phyloP scores from a whole-genome alignment of 2,113 vertebrate genomes.

The Blennius ocellaris region DNA sequence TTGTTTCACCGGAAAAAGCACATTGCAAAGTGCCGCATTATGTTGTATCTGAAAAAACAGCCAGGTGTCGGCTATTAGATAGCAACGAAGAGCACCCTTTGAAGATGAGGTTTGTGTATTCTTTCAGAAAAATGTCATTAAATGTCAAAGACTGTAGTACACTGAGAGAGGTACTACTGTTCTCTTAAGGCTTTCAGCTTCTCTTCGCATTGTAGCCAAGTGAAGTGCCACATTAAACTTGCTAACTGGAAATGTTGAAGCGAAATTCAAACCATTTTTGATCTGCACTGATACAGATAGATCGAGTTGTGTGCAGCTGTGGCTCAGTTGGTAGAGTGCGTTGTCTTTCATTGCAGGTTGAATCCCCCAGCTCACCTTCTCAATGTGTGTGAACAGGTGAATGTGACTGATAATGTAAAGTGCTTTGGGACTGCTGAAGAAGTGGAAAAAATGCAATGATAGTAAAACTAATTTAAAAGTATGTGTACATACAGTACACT shows the following conservation, averaged over 20 bases:
- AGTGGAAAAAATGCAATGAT: too few relatives aligned
- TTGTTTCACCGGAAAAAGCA: slow-evolving; percentile 45
- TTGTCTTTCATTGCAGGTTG: too few relatives aligned
- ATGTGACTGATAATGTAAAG: too few relatives aligned
- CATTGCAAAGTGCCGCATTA: slow-evolving; percentile 63
- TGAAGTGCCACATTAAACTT: slow-evolving; percentile 11
- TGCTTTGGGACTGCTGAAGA: too few relatives aligned
- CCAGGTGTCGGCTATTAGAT: slow-evolving; percentile 32
- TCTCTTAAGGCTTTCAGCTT: too few relatives aligned
- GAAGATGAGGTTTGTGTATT: slow-evolving; percentile 49
- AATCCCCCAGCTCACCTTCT: too few relatives aligned
- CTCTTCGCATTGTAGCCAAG: neutral
- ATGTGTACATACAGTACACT: too few relatives aligned
- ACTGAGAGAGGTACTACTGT: neutral
- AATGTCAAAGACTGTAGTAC: slow-evolving; percentile 38
- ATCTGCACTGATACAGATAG: neutral
- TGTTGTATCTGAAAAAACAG: slow-evolving; percentile 14
- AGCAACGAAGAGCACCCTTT: slow-evolving; percentile 41
- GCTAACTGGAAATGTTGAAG: neutral
- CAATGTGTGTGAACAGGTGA: too few relatives aligned
- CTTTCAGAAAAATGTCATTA: slow-evolving; percentile 34
- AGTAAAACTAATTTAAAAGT: too few relatives aligned
- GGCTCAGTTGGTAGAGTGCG: too few relatives aligned
- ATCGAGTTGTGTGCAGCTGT: too few relatives aligned
- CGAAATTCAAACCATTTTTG: neutral